phyloP scores from a whole-genome alignment of 2,888 invertebrate species.

The Mythimna ferrago region DNA sequence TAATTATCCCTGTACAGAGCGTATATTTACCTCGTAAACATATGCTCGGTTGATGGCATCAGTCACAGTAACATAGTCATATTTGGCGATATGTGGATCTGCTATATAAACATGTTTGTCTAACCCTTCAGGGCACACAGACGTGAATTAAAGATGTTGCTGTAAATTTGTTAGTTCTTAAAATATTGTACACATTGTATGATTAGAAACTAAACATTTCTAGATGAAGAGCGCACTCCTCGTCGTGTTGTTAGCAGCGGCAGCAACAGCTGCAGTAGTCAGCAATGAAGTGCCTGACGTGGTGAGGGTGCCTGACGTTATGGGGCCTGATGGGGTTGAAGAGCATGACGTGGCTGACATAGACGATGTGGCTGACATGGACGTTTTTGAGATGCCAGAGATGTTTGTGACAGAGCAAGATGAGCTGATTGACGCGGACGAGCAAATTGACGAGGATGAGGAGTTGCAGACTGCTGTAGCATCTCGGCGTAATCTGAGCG shows the following conservation, averaged over 20 bases:
- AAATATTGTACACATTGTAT: neutral
- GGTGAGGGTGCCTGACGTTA: neutral
- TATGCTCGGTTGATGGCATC: too few relatives aligned
- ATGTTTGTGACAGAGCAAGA: neutral
- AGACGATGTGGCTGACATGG: neutral
- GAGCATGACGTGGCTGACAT: neutral
- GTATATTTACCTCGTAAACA: too few relatives aligned
- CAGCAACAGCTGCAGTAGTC: conserved; percentile 23
- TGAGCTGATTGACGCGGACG: neutral
- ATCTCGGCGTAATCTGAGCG: neutral
- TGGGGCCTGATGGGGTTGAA: neutral
- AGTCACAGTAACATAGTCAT: too few relatives aligned
- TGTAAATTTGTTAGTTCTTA: too few relatives aligned
- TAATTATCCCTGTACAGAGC: too few relatives aligned
- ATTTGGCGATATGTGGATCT: too few relatives aligned
- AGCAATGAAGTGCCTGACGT: conserved; percentile 10
- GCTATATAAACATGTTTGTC: too few relatives aligned
- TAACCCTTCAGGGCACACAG: too few relatives aligned
- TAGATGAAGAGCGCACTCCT: conserved; percentile 35
- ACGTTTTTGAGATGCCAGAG: neutral
- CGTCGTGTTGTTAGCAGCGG: conserved; percentile 23
- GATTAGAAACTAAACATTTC: neutral
- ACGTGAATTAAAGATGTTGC: too few relatives aligned
- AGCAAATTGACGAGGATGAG: neutral
- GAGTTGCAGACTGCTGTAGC: neutral